Conservation (phyloP, 1,140 invertebrate species). For the Anadara kagoshimensis region DNA sequence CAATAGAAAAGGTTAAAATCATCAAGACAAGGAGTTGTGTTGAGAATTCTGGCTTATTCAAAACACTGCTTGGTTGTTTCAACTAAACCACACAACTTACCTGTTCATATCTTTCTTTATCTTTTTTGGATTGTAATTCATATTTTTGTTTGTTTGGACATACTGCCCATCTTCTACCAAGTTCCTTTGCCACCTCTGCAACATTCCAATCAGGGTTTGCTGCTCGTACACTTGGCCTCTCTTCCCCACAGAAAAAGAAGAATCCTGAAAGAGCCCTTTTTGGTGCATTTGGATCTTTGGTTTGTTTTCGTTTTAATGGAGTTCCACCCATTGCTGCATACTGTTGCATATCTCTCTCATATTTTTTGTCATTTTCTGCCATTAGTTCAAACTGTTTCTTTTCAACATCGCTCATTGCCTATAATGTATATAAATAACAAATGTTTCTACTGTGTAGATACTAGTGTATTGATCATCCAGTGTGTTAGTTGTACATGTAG, state of each 20-base stretch:
- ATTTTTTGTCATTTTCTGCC: constrained; percentile 98
- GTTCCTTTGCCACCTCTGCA: constrained; percentile 98
- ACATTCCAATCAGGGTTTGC: constrained; percentile 95
- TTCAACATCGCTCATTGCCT: constrained; percentile 99
- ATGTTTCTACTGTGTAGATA: too few species aligned
- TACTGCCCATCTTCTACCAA: constrained; percentile 96
- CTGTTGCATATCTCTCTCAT: constrained; percentile 96
- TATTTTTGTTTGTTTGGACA: constrained; percentile 90
- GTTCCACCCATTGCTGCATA: constrained; percentile 94
- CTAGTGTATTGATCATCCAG: too few species aligned
- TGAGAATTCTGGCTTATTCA: too few species aligned
- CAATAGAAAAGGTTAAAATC: too few species aligned
- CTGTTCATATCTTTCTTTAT: constrained; percentile 93
- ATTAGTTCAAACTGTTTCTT: constrained; percentile 99
- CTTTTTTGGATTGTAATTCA: constrained; percentile 93
- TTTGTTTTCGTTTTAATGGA: constrained; percentile 86
- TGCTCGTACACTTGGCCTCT: constrained; percentile 93
- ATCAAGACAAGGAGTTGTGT: too few species aligned
- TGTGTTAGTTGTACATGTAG: too few species aligned
- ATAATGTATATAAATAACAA: constrained; percentile 63
- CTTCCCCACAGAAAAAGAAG: constrained; percentile 99
- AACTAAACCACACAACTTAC: too few species aligned
- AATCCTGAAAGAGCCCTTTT: constrained; percentile 89
- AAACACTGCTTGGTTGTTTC: too few species aligned
- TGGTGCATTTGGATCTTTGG: constrained; percentile 98